Base-by-base conservation (phyloP, 2,797 vertebrate species). In the Pelobates cultripes region DNA sequence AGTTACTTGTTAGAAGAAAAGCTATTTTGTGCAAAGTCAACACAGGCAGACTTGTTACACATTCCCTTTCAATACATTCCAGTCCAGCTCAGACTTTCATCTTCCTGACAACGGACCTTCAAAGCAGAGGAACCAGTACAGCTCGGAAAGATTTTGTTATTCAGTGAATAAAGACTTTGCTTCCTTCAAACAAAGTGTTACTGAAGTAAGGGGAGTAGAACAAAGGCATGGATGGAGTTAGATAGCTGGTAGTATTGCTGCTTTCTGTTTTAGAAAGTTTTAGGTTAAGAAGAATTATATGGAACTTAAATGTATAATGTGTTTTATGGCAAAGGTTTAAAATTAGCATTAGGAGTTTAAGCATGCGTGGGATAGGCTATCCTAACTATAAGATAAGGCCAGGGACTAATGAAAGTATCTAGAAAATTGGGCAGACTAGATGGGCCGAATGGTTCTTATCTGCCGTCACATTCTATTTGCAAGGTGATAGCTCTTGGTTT, bases 1-100 rank as follows among this genome's bases (percentile, higher is more conserved):
- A 89, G 86, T 45, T 86, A 88, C 86, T 85, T 86, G 85, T 84
- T 77, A 86, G 86, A 90, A 91, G 89, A 86, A 87, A 87, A 88
- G 86, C 88, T 84, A 73, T 71, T 42, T 64, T 73, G 78, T 79
- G 64, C 78, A 85, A 84, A 81, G 84, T 79, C 64, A 70, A 55
- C 41, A 61, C 75, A 75, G 72, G 76, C 75, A 60, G 82, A 76
- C 81, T 82, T 57, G 45, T 78, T 75, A 64, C 87, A 81, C 81
- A 85, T 67, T 80, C 69, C 73, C 71, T 71, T 74, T 81, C 73
- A 71, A 64, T 64, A 3, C 45, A 64, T 17, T 40, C 28, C 28
- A 64, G 17, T 40, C 28, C 14, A 6, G 61, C 61, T 13, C 28
- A 7, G 57, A 43, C 80, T 72, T 82, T 77, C 69, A 78, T 67